A percentile compares a stretch with the other conserved stretches of the same genome.
These are phyloP conservation scores for Ceryle rudis DNA, from an alignment of 2,797 vertebrate genomes.

Conservation along the genomic window DNA sequence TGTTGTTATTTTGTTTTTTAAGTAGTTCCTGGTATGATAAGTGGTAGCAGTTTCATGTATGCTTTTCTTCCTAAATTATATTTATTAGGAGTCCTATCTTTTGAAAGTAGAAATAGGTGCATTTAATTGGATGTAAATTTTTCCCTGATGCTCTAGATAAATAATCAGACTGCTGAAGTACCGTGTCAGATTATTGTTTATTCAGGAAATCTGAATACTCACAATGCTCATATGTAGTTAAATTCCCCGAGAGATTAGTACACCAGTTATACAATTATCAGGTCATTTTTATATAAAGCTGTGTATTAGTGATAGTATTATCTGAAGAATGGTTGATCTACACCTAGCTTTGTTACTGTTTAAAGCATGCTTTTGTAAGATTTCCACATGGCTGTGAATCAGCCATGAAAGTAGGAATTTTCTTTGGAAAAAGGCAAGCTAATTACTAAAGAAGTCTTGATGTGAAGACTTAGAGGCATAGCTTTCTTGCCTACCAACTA, in stretches of 20 bases:
- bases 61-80: background rate
- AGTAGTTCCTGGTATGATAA: background rate
- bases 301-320: background rate
- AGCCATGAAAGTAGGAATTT: background rate
- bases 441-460: background rate
- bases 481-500: background rate
- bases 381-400: background rate
- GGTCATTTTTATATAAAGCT: background rate
- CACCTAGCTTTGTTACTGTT: background rate
- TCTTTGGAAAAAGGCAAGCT: background rate
- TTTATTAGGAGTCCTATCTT: background rate
- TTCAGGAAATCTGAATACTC: background rate
- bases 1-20: background rate
- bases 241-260: background rate
- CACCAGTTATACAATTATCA: accelerated
- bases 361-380: background rate
- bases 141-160: background rate
- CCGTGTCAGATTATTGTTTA: background rate
- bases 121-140: background rate
- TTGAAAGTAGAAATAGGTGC: background rate
- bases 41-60: background rate
- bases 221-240: background rate
- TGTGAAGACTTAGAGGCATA: background rate
- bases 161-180: background rate
- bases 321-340: background rate